A percentile compares a stretch with the other conserved stretches of the same genome.
Conservation (phyloP, 2,113 vertebrate species). For the Anhinga anhinga region DNA sequence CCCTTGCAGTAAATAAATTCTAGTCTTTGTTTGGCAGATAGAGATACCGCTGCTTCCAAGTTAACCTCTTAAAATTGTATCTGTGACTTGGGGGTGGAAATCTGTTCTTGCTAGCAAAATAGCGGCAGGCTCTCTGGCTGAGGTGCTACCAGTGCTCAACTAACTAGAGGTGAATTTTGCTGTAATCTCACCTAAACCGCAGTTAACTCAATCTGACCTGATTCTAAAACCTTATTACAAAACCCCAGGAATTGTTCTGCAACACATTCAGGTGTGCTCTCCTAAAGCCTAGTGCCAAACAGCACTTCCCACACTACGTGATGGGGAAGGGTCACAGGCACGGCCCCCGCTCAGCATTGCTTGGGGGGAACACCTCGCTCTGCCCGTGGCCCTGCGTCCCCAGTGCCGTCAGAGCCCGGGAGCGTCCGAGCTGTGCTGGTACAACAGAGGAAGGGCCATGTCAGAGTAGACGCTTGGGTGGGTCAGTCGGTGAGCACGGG, state of each 20-base stretch:
- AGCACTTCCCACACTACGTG: accelerated
- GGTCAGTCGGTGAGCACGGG: not conserved
- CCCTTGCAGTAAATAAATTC: not conserved
- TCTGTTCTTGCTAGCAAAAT: not conserved
- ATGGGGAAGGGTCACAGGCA: no score
- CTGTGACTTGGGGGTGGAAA: not conserved
- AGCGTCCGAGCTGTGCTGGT: not conserved
- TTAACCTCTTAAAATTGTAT: not conserved
- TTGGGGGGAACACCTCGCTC: not conserved
- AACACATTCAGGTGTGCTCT: not conserved
- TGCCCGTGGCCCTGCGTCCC: not conserved
- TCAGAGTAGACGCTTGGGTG: not conserved
- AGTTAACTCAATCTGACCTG: not conserved
- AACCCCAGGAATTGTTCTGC: not conserved
- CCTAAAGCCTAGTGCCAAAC: not conserved
- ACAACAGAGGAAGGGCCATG: not conserved
- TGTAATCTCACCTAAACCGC: not conserved
- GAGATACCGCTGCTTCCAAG: not conserved
- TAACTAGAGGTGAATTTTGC: not conserved
- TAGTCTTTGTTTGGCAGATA: not conserved
- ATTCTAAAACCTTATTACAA: not conserved
- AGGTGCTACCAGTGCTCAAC: not conserved
- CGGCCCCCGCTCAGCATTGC: not conserved
- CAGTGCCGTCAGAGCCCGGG: not conserved
- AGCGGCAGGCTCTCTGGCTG: not conserved